Evolutionary conservation across 1,140 invertebrate species (phyloP).

Genomic region (Medauroidea extradentata): DNA sequence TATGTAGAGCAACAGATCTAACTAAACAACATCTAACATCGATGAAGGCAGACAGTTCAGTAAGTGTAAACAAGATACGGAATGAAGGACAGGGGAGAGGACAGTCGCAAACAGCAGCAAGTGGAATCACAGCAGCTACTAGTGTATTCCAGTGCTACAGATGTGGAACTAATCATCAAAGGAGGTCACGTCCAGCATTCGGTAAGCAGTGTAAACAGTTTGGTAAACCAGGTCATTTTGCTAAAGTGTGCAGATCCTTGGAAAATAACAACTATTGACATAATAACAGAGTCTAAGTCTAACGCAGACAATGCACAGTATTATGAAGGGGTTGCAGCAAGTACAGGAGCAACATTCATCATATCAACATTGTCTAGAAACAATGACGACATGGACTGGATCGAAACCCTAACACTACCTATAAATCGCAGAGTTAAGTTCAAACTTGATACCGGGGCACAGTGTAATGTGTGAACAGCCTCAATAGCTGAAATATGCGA

Average conservation of each 20-base stretch:
- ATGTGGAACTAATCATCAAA: slow-evolving; percentile 1
- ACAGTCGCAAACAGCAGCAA: too few species aligned
- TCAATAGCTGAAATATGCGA: not conserved
- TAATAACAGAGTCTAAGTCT: too few species aligned
- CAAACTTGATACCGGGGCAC: not conserved
- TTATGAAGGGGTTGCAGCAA: too few species aligned
- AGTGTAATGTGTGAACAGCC: not conserved
- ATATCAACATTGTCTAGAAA: too few species aligned
- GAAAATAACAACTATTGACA: too few species aligned
- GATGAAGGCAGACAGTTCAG: not conserved
- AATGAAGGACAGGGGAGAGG: too few species aligned
- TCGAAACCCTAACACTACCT: not conserved
- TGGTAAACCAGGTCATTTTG: slow-evolving; percentile 3
- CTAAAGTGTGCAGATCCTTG: not conserved
- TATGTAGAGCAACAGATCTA: too few species aligned
- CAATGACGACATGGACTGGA: not conserved
- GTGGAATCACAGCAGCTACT: too few species aligned
- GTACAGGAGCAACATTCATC: too few species aligned
- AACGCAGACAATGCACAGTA: too few species aligned
- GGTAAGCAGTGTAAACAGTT: not conserved
- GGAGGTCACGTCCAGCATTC: not conserved
- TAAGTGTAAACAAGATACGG: too few species aligned
- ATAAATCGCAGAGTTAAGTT: too few species aligned
- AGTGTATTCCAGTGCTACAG: not conserved
- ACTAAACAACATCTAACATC: not conserved